Base-by-base conservation (phyloP, 92 coral and sea anemone species). In the Phenganax stokvisi region DNA sequence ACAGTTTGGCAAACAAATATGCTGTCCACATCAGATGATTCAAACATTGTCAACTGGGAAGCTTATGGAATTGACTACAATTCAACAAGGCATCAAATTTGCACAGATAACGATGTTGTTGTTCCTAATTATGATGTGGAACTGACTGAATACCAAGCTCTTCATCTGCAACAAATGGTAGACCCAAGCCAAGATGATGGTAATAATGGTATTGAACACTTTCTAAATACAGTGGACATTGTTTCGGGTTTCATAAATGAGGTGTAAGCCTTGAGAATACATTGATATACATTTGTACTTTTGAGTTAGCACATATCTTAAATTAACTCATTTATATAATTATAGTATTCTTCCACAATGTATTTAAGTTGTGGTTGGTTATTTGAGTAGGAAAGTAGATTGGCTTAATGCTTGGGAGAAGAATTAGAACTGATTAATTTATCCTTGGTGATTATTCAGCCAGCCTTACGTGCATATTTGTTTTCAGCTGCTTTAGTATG, bases 31-130 rank as follows among this genome's bases (percentile, higher is more conserved):
- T 72, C 75, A 52, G 77, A 81, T 27, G 78, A 81, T 10, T 82
- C 73, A 60, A 57, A 51, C 0, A 15, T 73, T 73, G 31, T 73
- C 10, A 55, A 82, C 66, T 82, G 80, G 85, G 85, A 73, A 70
- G 60, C 80, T 57, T 82, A 82, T 82, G 85, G 85, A 72, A 57
- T 82, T 74, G 85, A 82, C n/a, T 51, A 67, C 57, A 77, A 68
- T 82, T 7, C 72, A 16, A 12, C 80, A 10, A 57, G 67, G 7
- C 74, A 27, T 51, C 79, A 72, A 65, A 82, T 73, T 82, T 52
- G 58, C 12, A 82, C 85, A 44, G 37, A 59, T 31, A 82, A 82
- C 69, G 72, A 82, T 53, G 56, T 81, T 71, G 78, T 82, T 54
- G 80, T 82, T 16, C 85, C 85, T 44, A 71, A 56, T 53, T 57